These are phyloP conservation scores for Philypnodon macrostomus DNA, from an alignment of 2,797 vertebrate species.

Conservation along the genomic window DNA sequence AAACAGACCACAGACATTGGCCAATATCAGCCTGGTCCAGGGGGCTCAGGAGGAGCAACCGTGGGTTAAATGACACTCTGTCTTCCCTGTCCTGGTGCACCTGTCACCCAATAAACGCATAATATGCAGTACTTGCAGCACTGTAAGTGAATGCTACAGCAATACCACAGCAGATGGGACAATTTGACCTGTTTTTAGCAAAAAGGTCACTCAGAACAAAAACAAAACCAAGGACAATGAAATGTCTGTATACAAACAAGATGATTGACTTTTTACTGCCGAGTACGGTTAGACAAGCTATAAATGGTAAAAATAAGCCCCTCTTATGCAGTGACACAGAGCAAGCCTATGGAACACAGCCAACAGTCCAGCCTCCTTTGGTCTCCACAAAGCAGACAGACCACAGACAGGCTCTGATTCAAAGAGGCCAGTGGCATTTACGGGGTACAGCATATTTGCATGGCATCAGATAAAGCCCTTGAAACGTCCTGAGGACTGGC, in stretches of 20 bases:
- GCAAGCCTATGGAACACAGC: slow-evolving; percentile 19
- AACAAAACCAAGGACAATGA: no score
- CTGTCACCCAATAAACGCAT: slow-evolving; percentile 3
- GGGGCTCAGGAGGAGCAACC: slow-evolving; percentile 9
- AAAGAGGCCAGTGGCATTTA: slow-evolving; percentile 48
- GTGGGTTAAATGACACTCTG: slow-evolving; percentile 8
- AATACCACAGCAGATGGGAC: background rate
- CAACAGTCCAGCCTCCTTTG: slow-evolving; percentile 25
- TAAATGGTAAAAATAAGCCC: no score
- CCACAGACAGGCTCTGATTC: slow-evolving; percentile 23
- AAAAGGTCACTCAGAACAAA: background rate
- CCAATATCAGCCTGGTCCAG: slow-evolving; percentile 31
- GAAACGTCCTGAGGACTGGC: slow-evolving; percentile 41
- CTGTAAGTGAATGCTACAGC: background rate
- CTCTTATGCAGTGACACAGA: no score
- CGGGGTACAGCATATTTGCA: slow-evolving; percentile 38
- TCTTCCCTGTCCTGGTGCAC: background rate
- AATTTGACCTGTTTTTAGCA: background rate
- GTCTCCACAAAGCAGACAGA: slow-evolving; percentile 25
- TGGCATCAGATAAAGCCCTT: slow-evolving; percentile 38
- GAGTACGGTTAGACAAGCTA: background rate
- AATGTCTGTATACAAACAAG: background rate
- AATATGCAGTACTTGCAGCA: background rate
- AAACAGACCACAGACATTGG: slow-evolving; percentile 26
- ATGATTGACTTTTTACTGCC: background rate